Evolutionary conservation across 2,888 invertebrate genomes (phyloP).

Genomic region (Cephonodes hylas): DNA sequence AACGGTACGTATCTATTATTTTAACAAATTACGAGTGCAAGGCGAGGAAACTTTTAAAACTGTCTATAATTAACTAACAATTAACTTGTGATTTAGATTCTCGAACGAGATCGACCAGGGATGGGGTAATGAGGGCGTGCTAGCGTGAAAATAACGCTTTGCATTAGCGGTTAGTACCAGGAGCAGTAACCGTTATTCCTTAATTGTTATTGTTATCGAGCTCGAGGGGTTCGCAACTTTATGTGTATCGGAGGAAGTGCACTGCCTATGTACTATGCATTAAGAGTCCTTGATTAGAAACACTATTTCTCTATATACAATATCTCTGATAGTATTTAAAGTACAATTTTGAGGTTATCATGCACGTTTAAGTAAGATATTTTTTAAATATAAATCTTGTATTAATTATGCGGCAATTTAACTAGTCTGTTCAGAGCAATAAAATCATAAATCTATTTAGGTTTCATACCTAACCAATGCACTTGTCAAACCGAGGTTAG

Average conservation of each 20-base stretch:
- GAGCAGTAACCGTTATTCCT: conserved; percentile 64
- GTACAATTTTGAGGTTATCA: too few species aligned
- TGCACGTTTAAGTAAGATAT: too few species aligned
- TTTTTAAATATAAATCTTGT: too few species aligned
- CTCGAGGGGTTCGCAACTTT: not conserved
- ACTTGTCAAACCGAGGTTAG: too few species aligned
- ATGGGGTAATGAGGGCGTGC: conserved; percentile 9
- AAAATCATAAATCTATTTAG: too few species aligned
- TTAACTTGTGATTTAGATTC: conserved; percentile 1
- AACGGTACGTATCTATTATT: not conserved
- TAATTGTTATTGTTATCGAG: conserved; percentile 63
- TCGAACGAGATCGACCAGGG: not conserved
- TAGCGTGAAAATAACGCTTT: conserved; percentile 45
- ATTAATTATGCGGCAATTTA: too few species aligned
- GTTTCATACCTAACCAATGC: too few species aligned
- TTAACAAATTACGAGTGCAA: not conserved
- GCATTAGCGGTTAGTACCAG: conserved; percentile 58
- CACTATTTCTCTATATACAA: too few species aligned
- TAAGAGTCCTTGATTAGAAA: too few species aligned
- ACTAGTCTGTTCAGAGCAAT: too few species aligned
- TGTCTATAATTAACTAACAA: conserved; percentile 6
- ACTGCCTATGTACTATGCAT: not conserved
- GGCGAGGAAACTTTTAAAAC: conserved; percentile 1
- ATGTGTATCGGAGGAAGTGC: not conserved
- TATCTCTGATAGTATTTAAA: too few species aligned